Base-by-base conservation (phyloP, 2,888 invertebrate species). In the Colletes collaris region DNA sequence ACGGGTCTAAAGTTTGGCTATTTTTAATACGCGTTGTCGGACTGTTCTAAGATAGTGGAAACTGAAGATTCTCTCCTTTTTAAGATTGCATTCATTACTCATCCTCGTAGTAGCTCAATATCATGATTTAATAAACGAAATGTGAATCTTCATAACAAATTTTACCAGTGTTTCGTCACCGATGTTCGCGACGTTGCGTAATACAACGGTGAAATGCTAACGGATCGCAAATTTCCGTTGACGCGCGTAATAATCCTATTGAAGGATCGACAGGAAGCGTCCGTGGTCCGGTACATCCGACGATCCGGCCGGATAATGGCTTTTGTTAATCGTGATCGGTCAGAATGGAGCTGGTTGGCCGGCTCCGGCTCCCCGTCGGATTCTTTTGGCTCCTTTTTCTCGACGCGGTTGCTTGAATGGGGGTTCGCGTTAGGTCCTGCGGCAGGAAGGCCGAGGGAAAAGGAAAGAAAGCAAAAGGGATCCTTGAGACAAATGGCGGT, bases 401-500 rank as follows among this genome's bases (percentile, higher is more conserved):
- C 10, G 50, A 13, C 56, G 58, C 58, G 62, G n/a, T n/a, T 7
- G 75, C 60, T 76, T 79, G 83, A 85, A 85, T 67, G 67, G 72
- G 63, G 46, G 62, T 60, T 63, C 58, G 75, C 75, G 71, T 74
- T 69, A 73, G 78, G 64, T 82, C 74, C 74, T 70, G 79, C 81
- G 68, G 75, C 79, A 81, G 75, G 71, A 80, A 76, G 79, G 46
- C 56, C 8, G 71, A 66, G 37, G n/a, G 69, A 55, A 37, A 55
- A 67, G 74, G 40, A 81, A 83, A 75, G 65, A 65, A 80, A 75
- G 86, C 76, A 82, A 74, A 85, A 79, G 84, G 79, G 79, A 87
- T 87, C 85, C 85, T 86, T 84, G 87, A 87, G 86, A 89, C 85
- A 86, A 87, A 89, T 84, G 86, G 82, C 68, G 70, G 78, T 68